A percentile compares a stretch with the other conserved stretches of the same genome.
Evolutionary conservation across 1,140 invertebrate species (phyloP).

Genomic region (Leptonema lineaticorne): DNA sequence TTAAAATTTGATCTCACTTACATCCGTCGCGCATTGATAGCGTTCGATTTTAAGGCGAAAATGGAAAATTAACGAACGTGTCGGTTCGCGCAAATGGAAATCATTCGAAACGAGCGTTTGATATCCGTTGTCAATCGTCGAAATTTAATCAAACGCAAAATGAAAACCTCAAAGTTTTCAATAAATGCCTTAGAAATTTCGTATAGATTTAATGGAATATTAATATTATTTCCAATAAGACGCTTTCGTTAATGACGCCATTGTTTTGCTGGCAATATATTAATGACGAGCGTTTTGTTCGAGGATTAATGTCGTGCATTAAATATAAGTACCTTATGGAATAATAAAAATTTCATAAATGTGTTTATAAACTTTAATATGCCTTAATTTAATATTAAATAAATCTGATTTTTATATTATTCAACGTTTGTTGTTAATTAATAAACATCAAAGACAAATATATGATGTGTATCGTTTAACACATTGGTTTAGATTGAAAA

Average conservation of each 20-base stretch:
- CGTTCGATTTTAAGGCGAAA: too few species aligned
- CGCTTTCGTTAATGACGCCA: constrained; percentile 26
- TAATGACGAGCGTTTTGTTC: constrained; percentile 24
- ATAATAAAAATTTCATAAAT: too few species aligned
- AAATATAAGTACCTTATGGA: too few species aligned
- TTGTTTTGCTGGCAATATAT: constrained; percentile 5
- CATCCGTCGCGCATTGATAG: too few species aligned
- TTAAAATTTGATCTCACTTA: too few species aligned
- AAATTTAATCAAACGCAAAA: neutral
- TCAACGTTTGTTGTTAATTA: too few species aligned
- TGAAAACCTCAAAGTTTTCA: neutral
- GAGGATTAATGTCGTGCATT: constrained; percentile 27
- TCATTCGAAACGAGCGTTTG: neutral
- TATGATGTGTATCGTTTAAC: too few species aligned
- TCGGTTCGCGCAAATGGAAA: neutral
- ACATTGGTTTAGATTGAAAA: too few species aligned
- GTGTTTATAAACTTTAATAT: too few species aligned
- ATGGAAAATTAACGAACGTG: neutral
- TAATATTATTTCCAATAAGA: constrained; percentile 38
- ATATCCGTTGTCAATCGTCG: neutral
- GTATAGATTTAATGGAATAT: constrained; percentile 31
- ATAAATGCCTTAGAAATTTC: neutral
- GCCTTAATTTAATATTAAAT: too few species aligned
- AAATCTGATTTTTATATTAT: too few species aligned
- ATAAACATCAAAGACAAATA: too few species aligned